Evolutionary conservation across 2,888 invertebrate species (phyloP).

Genomic region (Monopis laevigella): DNA sequence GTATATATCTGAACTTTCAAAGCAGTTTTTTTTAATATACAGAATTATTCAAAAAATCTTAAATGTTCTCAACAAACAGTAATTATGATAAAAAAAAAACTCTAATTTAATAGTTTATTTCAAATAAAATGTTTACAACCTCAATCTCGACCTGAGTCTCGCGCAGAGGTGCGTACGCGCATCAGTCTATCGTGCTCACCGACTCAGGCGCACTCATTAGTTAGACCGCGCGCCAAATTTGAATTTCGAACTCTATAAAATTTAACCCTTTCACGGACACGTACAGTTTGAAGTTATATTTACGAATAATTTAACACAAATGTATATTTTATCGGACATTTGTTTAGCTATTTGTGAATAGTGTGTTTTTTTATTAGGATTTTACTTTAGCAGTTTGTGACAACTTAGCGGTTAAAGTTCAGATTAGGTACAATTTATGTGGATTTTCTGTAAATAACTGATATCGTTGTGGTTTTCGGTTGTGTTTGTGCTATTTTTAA

Average conservation of each 20-base stretch:
- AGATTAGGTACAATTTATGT: slow-evolving; percentile 16
- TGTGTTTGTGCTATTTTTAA: neutral
- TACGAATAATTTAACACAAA: no score
- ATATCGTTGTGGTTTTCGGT: neutral
- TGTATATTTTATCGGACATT: neutral
- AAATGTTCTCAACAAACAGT: no score
- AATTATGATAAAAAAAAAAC: no score
- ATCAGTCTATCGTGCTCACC: slow-evolving; percentile 53
- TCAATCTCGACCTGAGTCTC: slow-evolving; percentile 35
- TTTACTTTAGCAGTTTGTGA: slow-evolving; percentile 24
- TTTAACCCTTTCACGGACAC: no score
- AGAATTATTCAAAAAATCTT: no score
- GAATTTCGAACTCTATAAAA: slow-evolving; percentile 38
- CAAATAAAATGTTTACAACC: slow-evolving; percentile 34
- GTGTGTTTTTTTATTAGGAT: neutral
- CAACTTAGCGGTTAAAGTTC: slow-evolving; percentile 48
- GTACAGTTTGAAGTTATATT: no score
- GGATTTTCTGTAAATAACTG: neutral
- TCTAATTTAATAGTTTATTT: no score
- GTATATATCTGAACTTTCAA: no score
- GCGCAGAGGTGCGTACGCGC: slow-evolving; percentile 49
- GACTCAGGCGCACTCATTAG: slow-evolving; percentile 34
- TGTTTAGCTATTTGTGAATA: neutral
- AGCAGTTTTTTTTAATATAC: no score
- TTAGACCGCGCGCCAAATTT: neutral